A percentile compares a stretch with the other conserved stretches of the same genome.
phyloP scores from a whole-genome alignment of 2,888 invertebrate genomes.

The Idaea biselata region DNA sequence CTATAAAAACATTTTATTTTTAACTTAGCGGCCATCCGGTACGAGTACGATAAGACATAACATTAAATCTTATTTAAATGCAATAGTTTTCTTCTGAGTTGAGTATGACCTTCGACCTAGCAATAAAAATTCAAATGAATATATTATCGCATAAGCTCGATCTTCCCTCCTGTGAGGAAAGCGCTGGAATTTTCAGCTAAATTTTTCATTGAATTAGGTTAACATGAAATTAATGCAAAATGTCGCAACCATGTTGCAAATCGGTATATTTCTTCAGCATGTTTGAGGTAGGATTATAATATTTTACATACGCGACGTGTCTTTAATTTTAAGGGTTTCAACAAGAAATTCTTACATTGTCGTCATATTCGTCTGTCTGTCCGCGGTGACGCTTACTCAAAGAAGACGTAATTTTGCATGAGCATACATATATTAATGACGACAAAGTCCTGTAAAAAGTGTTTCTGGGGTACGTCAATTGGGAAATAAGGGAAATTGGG shows the following conservation, averaged over 20 bases:
- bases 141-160: not conserved
- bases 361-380: too few species aligned
- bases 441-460: too few species aligned
- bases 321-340: too few species aligned
- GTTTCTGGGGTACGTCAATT: too few species aligned
- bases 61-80: not conserved
- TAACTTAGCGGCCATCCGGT: not conserved
- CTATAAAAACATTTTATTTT: too few species aligned
- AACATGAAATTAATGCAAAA: not conserved
- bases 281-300: too few species aligned
- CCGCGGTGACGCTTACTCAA: too few species aligned
- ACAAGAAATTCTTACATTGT: too few species aligned
- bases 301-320: too few species aligned
- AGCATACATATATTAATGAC: too few species aligned
- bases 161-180: not conserved
- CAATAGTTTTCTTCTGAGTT: not conserved
- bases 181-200: not conserved
- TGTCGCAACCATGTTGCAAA: not conserved
- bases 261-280: not conserved
- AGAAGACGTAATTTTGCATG: too few species aligned
- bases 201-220: not conserved
- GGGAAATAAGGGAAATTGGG: too few species aligned
- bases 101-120: not conserved
- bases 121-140: slow-evolving; percentile 1
- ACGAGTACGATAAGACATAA: not conserved